Evolutionary conservation across 2,797 vertebrate genomes (phyloP).

Genomic region (Sitta carolinensis): DNA sequence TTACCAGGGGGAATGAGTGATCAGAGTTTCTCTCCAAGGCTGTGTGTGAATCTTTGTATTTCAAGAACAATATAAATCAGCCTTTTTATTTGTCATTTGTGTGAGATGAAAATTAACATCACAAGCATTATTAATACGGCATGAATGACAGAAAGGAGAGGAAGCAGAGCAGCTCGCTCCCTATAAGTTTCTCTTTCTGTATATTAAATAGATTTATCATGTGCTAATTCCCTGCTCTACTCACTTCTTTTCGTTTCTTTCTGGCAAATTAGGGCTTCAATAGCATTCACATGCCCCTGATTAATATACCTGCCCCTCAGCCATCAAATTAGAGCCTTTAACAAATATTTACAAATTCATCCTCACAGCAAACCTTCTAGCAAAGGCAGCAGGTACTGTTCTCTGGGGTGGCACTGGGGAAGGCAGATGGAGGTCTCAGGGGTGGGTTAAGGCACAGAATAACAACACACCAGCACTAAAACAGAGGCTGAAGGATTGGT

Average conservation of each 20-base stretch:
- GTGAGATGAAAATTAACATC: conserved; percentile 64
- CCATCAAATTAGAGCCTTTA: neutral
- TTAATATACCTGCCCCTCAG: neutral
- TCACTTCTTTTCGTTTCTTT: neutral
- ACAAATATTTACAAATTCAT: neutral
- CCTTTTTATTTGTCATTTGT: conserved; percentile 60
- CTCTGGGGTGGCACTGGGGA: neutral
- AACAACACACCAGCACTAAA: neutral
- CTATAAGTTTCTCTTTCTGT: conserved; percentile 1
- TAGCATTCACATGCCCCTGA: neutral
- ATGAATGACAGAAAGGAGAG: conserved; percentile 42
- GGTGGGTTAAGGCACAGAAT: neutral
- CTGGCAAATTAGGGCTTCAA: neutral
- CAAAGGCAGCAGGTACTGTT: neutral
- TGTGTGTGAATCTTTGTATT: conserved; percentile 44
- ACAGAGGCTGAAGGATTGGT: neutral
- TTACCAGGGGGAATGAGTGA: conserved; percentile 23
- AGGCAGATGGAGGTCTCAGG: neutral
- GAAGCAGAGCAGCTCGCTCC: neutral
- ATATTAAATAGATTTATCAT: conserved; percentile 41
- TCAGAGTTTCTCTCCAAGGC: conserved; percentile 40
- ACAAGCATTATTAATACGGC: conserved; percentile 68
- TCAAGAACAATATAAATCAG: conserved; percentile 63
- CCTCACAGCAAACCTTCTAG: neutral
- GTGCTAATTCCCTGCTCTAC: neutral